A percentile compares a stretch with the other conserved stretches of the same genome.
These are phyloP conservation scores for Lepus oiostolus DNA, from an alignment of 2,797 vertebrate genomes.

Conservation along the genomic window DNA sequence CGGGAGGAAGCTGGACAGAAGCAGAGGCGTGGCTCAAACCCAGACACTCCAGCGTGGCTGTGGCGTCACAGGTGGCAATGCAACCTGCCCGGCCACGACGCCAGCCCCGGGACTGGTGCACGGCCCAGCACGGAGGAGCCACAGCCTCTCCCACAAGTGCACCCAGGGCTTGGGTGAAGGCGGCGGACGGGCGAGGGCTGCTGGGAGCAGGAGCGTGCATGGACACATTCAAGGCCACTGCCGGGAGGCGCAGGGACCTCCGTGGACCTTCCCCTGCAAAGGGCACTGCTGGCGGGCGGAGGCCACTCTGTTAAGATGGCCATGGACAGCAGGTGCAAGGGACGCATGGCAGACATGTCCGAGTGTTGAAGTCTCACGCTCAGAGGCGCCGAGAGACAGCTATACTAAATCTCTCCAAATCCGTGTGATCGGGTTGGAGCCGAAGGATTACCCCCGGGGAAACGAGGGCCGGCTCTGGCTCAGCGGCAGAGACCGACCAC, in stretches of 20 bases:
- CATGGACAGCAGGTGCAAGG: background rate
- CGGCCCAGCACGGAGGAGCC: no score
- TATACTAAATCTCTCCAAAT: background rate
- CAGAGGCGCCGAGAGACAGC: background rate
- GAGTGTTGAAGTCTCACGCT: background rate
- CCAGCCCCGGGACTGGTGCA: no score
- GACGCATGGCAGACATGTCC: background rate
- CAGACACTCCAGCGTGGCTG: no score
- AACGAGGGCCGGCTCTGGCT: no score
- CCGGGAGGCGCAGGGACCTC: background rate
- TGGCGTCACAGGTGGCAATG: no score
- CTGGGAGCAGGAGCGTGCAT: accelerated
- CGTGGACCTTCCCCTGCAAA: background rate
- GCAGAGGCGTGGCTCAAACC: no score
- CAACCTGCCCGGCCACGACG: no score
- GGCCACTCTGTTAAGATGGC: background rate
- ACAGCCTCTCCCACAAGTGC: no score
- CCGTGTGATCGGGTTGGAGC: background rate
- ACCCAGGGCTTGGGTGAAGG: background rate
- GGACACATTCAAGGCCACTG: background rate
- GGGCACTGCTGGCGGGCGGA: background rate
- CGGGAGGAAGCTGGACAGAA: no score
- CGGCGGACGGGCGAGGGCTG: accelerated
- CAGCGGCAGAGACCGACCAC: no score
- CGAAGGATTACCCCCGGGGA: no score